Percentiles rank a stretch among this genome's conserved stretches.
Conservation (phyloP, 2,888 invertebrate species). For the Lumbricus terrestris region DNA sequence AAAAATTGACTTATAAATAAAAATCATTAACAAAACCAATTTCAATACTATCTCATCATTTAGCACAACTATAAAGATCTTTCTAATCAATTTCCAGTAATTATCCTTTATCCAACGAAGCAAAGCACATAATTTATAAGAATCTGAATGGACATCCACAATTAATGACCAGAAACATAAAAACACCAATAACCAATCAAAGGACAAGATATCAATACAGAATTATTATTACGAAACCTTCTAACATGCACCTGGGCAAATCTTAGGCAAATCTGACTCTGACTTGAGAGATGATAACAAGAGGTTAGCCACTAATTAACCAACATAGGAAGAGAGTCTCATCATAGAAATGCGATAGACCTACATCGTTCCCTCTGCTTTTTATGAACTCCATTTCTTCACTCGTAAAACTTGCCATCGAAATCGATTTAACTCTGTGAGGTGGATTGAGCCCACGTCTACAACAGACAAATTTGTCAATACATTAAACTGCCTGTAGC, state of each 20-base stretch:
- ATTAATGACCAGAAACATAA: not conserved
- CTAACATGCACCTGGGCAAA: too few species aligned
- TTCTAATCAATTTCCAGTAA: too few species aligned
- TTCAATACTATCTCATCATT: not conserved
- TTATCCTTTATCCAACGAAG: not conserved
- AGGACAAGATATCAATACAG: too few species aligned
- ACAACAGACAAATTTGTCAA: not conserved
- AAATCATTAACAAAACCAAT: not conserved
- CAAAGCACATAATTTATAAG: not conserved
- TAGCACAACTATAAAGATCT: too few species aligned
- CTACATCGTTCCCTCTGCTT: conserved; percentile 82
- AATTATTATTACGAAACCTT: too few species aligned
- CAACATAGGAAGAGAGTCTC: not conserved
- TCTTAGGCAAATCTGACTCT: too few species aligned
- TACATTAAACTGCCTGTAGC: not conserved
- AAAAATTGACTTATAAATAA: not conserved
- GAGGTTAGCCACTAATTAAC: not conserved
- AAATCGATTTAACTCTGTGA: conserved; percentile 95
- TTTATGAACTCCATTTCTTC: conserved; percentile 91
- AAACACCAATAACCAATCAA: not conserved
- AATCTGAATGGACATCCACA: not conserved
- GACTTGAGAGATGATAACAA: too few species aligned
- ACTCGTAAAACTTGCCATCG: conserved; percentile 93
- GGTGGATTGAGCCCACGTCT: conserved; percentile 84
- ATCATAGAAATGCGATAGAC: conserved; percentile 18